Conservation (phyloP, 1,140 invertebrate species). For the Drosophila parabipectinata region DNA sequence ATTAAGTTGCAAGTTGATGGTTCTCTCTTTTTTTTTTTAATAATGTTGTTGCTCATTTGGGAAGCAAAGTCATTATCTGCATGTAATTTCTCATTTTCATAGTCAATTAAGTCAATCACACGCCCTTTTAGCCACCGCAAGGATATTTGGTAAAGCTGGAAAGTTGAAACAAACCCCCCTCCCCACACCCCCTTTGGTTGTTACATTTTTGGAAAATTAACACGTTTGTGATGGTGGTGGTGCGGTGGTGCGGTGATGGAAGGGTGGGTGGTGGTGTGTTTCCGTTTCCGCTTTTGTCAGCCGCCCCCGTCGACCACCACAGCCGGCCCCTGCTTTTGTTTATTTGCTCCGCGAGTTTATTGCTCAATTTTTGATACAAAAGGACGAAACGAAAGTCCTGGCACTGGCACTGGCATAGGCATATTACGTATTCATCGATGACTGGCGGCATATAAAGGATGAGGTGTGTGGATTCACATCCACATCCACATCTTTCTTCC, state of each 20-base stretch:
- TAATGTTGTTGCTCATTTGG: conserved; percentile 76
- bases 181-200: conserved; percentile 26
- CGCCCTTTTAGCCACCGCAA: conserved; percentile 83
- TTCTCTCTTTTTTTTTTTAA: conserved; percentile 40
- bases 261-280: conserved; percentile 52
- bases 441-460: conserved; percentile 16
- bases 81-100: conserved; percentile 84
- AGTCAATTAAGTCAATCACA: conserved; percentile 84
- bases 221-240: conserved; percentile 59
- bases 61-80: conserved; percentile 76
- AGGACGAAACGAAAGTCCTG: background rate
- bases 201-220: conserved; percentile 58
- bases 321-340: conserved; percentile 50
- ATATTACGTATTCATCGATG: conserved; percentile 74
- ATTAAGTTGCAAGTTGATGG: conserved; percentile 55
- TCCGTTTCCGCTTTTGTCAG: conserved; percentile 56
- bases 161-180: conserved; percentile 1
- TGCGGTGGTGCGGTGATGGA: background rate
- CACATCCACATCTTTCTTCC: conserved; percentile 6
- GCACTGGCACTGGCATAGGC: background rate
- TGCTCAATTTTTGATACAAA: conserved; percentile 53
- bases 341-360: conserved; percentile 42
- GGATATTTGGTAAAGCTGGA: background rate
- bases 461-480: background rate
- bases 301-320: conserved; percentile 1